Percentiles rank a stretch among this genome's conserved stretches.
Conservation (phyloP, 2,113 vertebrate genomes). For the Myiagra hebetior region DNA sequence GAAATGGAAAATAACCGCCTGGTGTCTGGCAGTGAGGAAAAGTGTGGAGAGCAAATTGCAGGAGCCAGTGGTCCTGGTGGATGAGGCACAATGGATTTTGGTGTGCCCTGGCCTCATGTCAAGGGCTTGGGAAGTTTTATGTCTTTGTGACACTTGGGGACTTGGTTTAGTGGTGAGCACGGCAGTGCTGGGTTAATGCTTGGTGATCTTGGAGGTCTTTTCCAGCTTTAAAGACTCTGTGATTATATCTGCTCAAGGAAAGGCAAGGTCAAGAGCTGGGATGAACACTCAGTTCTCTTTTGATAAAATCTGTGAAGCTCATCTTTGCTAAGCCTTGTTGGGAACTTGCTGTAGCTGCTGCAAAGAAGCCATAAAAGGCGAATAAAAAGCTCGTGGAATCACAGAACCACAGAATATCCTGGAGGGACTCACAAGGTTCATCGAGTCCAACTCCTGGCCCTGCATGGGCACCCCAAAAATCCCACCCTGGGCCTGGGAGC, state of each 20-base stretch:
- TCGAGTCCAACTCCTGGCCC: fast-evolving
- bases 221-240: not conserved
- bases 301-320: not conserved
- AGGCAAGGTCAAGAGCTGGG: not conserved
- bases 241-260: not conserved
- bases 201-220: not conserved
- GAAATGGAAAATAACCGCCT: not conserved
- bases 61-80: not conserved
- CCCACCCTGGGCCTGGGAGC: not conserved
- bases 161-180: not conserved
- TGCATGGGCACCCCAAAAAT: not conserved
- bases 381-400: not conserved
- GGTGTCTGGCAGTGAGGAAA: fast-evolving
- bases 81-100: not conserved
- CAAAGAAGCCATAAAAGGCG: not conserved
- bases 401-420: not conserved
- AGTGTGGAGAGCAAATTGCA: not conserved
- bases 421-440: not conserved
- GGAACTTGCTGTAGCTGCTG: not conserved
- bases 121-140: not conserved
- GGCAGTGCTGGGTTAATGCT: not conserved
- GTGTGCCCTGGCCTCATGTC: not conserved
- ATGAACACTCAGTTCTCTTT: not conserved
- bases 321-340: not conserved
- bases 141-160: not conserved